Conservation (phyloP, 2,888 invertebrate species). For the Dryococelus australis region DNA sequence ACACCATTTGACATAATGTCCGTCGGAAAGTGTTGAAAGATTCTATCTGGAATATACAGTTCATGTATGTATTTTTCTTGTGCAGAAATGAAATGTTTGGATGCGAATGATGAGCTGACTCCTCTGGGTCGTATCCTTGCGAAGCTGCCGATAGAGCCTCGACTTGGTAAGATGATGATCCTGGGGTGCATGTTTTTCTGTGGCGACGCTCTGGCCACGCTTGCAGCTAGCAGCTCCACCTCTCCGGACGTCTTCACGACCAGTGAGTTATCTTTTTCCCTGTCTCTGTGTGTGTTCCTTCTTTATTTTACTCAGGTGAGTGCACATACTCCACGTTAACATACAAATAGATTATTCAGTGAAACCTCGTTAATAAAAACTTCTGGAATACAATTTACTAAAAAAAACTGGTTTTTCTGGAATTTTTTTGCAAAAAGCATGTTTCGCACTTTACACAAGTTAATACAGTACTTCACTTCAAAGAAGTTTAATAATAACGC, state of each 20-base stretch:
- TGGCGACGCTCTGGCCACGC: slow-evolving; percentile 89
- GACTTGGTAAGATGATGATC: slow-evolving; percentile 96
- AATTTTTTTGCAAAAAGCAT: too few species aligned
- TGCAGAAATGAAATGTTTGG: slow-evolving; percentile 90
- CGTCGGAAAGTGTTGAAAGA: too few species aligned
- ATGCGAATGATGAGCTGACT: slow-evolving; percentile 85
- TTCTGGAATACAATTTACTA: not conserved
- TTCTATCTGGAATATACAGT: too few species aligned
- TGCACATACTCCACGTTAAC: too few species aligned
- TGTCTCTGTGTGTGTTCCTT: too few species aligned
- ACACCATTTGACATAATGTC: too few species aligned
- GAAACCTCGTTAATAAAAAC: not conserved
- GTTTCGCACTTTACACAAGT: too few species aligned
- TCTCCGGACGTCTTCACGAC: slow-evolving; percentile 93
- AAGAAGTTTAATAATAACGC: too few species aligned
- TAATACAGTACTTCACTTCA: too few species aligned
- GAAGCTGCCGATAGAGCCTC: slow-evolving; percentile 93
- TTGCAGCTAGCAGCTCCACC: slow-evolving; percentile 95
- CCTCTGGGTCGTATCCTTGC: slow-evolving; percentile 93
- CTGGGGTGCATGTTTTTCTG: slow-evolving; percentile 90
- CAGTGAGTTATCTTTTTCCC: slow-evolving; percentile 63
- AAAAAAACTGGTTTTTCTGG: too few species aligned
- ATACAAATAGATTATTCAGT: too few species aligned
- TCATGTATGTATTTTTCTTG: not conserved
- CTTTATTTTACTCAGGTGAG: too few species aligned